These are phyloP conservation scores for Neoaliturus tenellus DNA, from an alignment of 2,888 invertebrate species.

Conservation along the genomic window DNA sequence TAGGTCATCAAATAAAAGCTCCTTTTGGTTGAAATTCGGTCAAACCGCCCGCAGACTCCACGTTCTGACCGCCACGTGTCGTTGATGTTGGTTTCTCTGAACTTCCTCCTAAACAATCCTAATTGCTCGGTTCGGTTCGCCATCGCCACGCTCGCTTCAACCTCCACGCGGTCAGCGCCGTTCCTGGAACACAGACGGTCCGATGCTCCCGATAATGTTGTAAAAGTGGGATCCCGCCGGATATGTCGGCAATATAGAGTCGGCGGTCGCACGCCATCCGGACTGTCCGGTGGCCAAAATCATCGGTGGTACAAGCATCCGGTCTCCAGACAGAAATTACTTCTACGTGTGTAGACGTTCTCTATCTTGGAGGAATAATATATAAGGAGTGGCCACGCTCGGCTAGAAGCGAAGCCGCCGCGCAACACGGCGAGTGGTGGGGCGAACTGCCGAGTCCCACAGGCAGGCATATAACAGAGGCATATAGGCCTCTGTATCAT, in stretches of 20 bases:
- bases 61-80: constrained; percentile 22
- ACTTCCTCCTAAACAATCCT: constrained; percentile 13
- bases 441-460: too few relatives aligned
- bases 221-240: neutral
- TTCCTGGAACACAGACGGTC: constrained; percentile 3
- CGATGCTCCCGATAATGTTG: constrained; percentile 1
- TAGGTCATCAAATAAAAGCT: too few relatives aligned
- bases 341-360: too few relatives aligned
- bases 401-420: too few relatives aligned
- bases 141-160: neutral
- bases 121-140: constrained; percentile 33
- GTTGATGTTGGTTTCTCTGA: neutral
- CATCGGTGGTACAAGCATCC: too few relatives aligned
- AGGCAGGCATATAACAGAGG: too few relatives aligned
- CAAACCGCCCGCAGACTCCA: neutral
- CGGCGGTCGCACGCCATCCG: neutral
- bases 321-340: too few relatives aligned
- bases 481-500: too few relatives aligned
- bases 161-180: neutral
- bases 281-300: neutral
- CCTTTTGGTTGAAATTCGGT: neutral
- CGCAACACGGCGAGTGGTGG: too few relatives aligned
- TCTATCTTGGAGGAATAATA: too few relatives aligned
- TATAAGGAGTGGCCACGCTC: too few relatives aligned
- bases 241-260: neutral